Evolutionary conservation across 2,113 vertebrate genomes (phyloP), one percentile per base, ranked within the genome.

Genomic region (Pollimyrus isidori): DNA sequence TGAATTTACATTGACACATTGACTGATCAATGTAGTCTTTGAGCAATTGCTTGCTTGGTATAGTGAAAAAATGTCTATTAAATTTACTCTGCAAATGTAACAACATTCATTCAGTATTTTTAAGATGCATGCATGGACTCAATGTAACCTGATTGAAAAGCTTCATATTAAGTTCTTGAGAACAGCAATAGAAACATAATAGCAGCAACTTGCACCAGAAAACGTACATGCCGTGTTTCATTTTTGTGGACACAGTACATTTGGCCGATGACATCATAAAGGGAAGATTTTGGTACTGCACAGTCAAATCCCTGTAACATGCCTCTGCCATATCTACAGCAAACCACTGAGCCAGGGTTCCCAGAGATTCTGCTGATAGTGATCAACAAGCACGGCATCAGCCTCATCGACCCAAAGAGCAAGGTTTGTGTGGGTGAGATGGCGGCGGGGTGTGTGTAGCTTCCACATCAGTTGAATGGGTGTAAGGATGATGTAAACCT

Each of bases 301-400:
- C n/a, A 7, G 10, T 30, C 49, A 53, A n/a, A 39, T 53, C 86
- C 49, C 26, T 39, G 17, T 53, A 30, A 52, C 49, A n/a, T 87
- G n/a, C 26, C 50, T 17, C 30, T 5, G 11, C 50, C 15, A 89
- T 89, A 90, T 35, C 91, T 35, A 93, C 52, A 99, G 98, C 98
- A 99, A 99, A 99, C 98, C 56, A 99, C 98, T 0, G 98, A 99
- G 96, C 97, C 98, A 92, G 98, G 98, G 95, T 99, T 97, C 92
- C 98, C 98, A 69, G 98, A 99, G 95, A 97, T 95, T 90, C 97
- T 99, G 91, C 92, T 99, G 91, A 99, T 99, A 89, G 98, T 98
- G 45, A 98, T 99, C 95, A 99, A 99, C 92, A 99, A 98, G 90
- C 97, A 99, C 0, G 98, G 98, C 83, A 97, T 99, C 92, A 99